Base-by-base conservation (phyloP, 2,888 invertebrate genomes). In the Caenorhabditis sp. region DNA sequence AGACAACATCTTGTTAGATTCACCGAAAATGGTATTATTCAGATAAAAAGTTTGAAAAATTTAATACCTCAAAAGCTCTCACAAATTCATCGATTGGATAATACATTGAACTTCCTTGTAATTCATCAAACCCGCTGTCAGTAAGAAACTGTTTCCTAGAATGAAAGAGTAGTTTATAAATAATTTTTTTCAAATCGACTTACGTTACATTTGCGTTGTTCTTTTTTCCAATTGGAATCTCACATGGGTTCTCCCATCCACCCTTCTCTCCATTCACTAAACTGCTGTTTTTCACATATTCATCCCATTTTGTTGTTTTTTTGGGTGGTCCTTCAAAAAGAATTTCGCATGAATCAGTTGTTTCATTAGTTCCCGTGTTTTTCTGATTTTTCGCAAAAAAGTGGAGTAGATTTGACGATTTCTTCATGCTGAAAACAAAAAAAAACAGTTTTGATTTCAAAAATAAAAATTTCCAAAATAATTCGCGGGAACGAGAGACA, bases 51-150 rank as follows among this genome's bases (percentile, higher is more conserved):
- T n/a, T n/a, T n/a, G n/a, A n/a, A n/a, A n/a, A 31, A 3, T 20
- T 14, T 4, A 7, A 7, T 31, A 67, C 64, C 58, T 73, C 73
- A 43, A 73, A 73, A 20, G 20, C 36, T 17, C 73, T 58, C 50
- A 68, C 59, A 7, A 63, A 61, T 38, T 73, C 68, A 59, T 66
- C 57, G 14, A 68, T 59, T 26, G 73, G 73, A 31, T 73, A 73
- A 20, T 65, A 68, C n/a, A 73, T 21, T 23, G 20, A 21, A 38
- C 61, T 64, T 58, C 67, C 67, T 36, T 59, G 57, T 7, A 59
- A 64, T 36, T 62, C 58, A 31, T 67, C 72, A 61, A 72, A 72
- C 56, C 72, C 72, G 12, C 12, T 23, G 17, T 57, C 57, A 8
- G 12, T 2, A 1, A 26, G 27, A 17, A 26, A 17, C 17, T 61